Evolutionary conservation across 2,888 invertebrate genomes (phyloP).

Genomic region (Barypeithes pellucidus): DNA sequence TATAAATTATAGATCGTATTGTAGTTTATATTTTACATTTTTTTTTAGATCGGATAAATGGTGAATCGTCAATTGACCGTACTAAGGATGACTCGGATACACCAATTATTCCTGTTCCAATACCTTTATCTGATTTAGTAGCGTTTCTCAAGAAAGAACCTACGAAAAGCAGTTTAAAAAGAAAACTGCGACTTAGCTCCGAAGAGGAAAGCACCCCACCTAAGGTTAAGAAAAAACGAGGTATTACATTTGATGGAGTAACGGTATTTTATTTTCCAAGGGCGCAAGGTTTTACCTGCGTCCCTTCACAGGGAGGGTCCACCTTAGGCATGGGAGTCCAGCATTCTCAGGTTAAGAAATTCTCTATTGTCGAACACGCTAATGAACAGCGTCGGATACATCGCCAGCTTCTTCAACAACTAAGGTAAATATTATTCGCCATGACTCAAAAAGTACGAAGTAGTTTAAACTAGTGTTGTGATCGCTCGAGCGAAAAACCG

Average conservation of each 20-base stretch:
- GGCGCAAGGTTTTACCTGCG: slow-evolving; percentile 92
- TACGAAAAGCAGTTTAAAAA: slow-evolving; percentile 81
- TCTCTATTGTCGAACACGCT: slow-evolving; percentile 91
- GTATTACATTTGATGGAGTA: slow-evolving; percentile 92
- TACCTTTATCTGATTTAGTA: slow-evolving; percentile 45
- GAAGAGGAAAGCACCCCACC: slow-evolving; percentile 70
- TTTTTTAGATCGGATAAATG: slow-evolving; percentile 67
- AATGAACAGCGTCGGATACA: slow-evolving; percentile 91
- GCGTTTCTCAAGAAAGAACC: slow-evolving; percentile 45
- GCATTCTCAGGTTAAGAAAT: slow-evolving; percentile 81
- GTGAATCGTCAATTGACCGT: slow-evolving; percentile 51
- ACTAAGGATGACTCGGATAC: slow-evolving; percentile 37
- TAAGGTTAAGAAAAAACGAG: slow-evolving; percentile 81
- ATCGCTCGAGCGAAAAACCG: no score
- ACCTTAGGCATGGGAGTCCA: slow-evolving; percentile 93
- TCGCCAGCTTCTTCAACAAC: slow-evolving; percentile 83
- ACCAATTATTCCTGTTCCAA: slow-evolving; percentile 19
- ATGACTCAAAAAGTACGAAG: not conserved
- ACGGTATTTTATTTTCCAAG: slow-evolving; percentile 96
- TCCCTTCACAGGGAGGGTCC: slow-evolving; percentile 91
- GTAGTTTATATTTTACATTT: not conserved
- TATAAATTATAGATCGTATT: no score
- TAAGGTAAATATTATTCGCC: slow-evolving; percentile 71
- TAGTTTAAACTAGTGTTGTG: no score
- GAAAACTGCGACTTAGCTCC: slow-evolving; percentile 72